These are phyloP conservation scores for Torymus tubicola DNA, from an alignment of 2,888 invertebrate genomes.

Conservation along the genomic window DNA sequence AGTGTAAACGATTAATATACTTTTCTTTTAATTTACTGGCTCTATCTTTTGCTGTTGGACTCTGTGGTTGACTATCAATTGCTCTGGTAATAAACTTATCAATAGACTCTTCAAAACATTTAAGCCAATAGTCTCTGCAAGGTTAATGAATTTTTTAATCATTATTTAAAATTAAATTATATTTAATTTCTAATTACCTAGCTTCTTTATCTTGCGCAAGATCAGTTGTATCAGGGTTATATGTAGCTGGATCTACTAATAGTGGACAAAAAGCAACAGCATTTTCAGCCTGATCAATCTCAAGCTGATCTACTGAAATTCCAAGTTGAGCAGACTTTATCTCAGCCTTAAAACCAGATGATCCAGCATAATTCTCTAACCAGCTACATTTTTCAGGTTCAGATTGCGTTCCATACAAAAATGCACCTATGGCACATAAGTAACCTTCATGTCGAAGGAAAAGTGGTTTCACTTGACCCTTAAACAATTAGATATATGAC, in stretches of 20 bases:
- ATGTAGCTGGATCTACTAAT: conserved; percentile 86
- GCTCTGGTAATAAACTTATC: conserved; percentile 92
- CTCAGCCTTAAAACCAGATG: conserved; percentile 79
- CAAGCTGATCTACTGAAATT: conserved; percentile 72
- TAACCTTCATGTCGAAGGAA: conserved; percentile 85
- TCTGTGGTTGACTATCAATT: conserved; percentile 85
- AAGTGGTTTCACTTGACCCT: conserved; percentile 81
- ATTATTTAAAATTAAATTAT: conserved; percentile 6
- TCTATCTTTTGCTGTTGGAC: conserved; percentile 86
- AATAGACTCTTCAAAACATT: conserved; percentile 91
- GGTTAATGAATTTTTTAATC: conserved; percentile 18
- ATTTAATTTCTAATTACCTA: conserved; percentile 76
- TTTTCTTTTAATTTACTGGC: conserved; percentile 90
- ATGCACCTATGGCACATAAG: conserved; percentile 84
- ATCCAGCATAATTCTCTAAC: conserved; percentile 84
- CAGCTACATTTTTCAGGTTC: conserved; percentile 81
- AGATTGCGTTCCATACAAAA: conserved; percentile 81
- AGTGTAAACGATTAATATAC: conserved; percentile 87
- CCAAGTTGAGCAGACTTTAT: conserved; percentile 75
- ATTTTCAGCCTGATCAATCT: conserved; percentile 76
- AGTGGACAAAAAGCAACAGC: conserved; percentile 84
- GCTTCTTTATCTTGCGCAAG: conserved; percentile 91
- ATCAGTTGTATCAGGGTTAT: conserved; percentile 95
- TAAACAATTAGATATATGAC: conserved; percentile 22
- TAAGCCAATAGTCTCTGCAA: conserved; percentile 89